These are phyloP conservation scores for Nyctalus aviator DNA, from an alignment of 2,797 vertebrate genomes.

Conservation along the genomic window DNA sequence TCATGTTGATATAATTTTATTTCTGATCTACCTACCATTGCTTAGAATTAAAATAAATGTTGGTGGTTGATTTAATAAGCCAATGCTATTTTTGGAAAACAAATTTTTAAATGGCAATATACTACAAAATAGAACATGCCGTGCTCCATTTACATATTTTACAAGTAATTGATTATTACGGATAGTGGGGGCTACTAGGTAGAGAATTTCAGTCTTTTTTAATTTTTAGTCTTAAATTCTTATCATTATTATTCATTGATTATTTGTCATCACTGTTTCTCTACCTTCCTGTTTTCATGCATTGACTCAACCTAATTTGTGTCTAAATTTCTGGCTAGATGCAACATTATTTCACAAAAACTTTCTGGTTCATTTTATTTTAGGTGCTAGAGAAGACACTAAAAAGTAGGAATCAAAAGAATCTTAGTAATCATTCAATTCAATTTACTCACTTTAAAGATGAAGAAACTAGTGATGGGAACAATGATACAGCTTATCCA, in stretches of 20 bases:
- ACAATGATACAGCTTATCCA: background rate
- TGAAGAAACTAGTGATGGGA: background rate
- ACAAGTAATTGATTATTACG: constrained; percentile 27
- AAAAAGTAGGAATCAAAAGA: background rate
- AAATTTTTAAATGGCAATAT: constrained; percentile 14
- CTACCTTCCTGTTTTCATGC: constrained; percentile 18
- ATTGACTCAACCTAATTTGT: background rate
- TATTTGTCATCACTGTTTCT: background rate
- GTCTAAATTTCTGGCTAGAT: background rate
- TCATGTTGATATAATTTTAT: constrained; percentile 68
- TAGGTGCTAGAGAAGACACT: background rate
- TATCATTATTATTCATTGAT: constrained; percentile 38
- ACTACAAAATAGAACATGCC: background rate
- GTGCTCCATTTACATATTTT: constrained; percentile 13
- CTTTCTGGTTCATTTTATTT: constrained; percentile 28
- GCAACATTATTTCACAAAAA: constrained; percentile 40
- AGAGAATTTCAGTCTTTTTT: constrained; percentile 13
- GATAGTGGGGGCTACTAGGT: background rate
- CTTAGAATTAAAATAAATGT: constrained; percentile 56
- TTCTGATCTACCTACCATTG: constrained; percentile 38
- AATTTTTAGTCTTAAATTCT: background rate
- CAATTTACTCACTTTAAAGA: background rate
- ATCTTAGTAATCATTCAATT: constrained; percentile 14
- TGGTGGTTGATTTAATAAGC: constrained; percentile 48
- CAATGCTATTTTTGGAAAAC: constrained; percentile 43